phyloP scores from a whole-genome alignment of 2,888 invertebrate genomes.

The Neoitamus cyanurus region DNA sequence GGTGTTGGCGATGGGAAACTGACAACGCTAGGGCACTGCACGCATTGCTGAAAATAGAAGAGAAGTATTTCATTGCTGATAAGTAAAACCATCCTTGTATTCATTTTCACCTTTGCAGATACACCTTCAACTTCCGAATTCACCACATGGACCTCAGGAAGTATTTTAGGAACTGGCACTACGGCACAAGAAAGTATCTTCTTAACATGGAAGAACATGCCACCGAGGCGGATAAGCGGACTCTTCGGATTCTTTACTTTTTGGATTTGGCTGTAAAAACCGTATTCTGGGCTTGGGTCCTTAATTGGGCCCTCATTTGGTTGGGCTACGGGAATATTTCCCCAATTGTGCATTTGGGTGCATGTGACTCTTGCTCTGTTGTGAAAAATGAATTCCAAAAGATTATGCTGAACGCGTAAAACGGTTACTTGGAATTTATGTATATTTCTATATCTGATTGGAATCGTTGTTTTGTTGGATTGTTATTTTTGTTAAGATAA shows the following conservation, averaged over 20 bases:
- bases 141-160: conserved; percentile 23
- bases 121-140: conserved; percentile 41
- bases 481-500: too few relatives aligned
- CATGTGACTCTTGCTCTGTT: conserved; percentile 27
- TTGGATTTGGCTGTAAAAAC: conserved; percentile 37
- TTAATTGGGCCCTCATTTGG: not conserved
- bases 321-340: not conserved
- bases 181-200: conserved; percentile 40
- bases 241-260: conserved; percentile 35
- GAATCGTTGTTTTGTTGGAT: not conserved
- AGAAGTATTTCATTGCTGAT: not conserved
- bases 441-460: too few relatives aligned
- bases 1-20: conserved; percentile 42
- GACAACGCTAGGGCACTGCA: conserved; percentile 13
- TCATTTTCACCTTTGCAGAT: not conserved
- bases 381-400: conserved; percentile 10
- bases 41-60: conserved; percentile 11
- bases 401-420: not conserved
- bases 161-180: conserved; percentile 44
- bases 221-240: not conserved
- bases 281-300: not conserved
- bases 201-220: conserved; percentile 26
- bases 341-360: conserved; percentile 9
- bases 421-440: not conserved
- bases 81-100: not conserved